These are phyloP conservation scores for Caerostris darwini DNA, from an alignment of 1,140 invertebrate genomes.

Conservation along the genomic window DNA sequence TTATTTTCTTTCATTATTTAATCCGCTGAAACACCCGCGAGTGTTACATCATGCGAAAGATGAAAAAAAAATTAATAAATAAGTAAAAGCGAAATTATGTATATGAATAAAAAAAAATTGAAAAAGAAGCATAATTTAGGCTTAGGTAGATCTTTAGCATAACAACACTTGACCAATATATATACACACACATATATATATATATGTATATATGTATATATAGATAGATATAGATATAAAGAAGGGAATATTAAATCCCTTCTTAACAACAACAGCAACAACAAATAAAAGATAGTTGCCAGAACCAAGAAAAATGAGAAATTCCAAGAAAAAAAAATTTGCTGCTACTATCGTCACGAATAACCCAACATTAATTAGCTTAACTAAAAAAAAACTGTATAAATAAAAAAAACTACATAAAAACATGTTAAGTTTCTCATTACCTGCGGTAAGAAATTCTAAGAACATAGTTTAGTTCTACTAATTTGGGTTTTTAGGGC, in stretches of 20 bases:
- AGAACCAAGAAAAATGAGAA: not conserved
- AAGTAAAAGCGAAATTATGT: not conserved
- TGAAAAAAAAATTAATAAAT: too few species aligned
- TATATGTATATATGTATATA: too few species aligned
- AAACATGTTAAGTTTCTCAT: conserved; percentile 40
- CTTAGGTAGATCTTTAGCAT: not conserved
- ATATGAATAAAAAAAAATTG: not conserved
- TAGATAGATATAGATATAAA: not conserved
- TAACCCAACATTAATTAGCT: conserved; percentile 61
- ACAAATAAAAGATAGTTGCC: not conserved
- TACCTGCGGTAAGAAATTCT: conserved; percentile 53
- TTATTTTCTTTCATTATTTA: not conserved
- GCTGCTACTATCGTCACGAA: conserved; percentile 36
- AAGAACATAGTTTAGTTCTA: conserved; percentile 56
- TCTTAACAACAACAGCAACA: not conserved
- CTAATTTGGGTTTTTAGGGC: conserved; percentile 63
- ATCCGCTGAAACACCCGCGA: not conserved
- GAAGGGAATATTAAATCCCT: not conserved
- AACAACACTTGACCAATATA: not conserved
- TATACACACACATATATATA: not conserved
- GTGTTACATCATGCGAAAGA: not conserved
- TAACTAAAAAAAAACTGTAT: not conserved
- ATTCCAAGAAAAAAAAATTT: conserved; percentile 1
- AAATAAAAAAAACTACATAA: not conserved
- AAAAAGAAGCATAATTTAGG: not conserved